phyloP scores from a whole-genome alignment of 2,888 invertebrate genomes.

The Andrena minutula region DNA sequence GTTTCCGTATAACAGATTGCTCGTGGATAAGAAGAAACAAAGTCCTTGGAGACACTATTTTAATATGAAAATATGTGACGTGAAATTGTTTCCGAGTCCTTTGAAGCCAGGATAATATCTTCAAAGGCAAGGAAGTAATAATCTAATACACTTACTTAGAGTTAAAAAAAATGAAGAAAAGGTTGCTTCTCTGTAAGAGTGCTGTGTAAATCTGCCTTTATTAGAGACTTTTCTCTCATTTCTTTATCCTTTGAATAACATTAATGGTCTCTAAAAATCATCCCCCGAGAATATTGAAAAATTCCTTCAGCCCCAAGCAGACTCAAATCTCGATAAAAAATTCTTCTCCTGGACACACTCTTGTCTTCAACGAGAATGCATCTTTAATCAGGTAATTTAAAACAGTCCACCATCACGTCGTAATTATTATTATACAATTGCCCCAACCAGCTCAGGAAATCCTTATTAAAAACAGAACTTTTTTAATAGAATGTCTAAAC shows the following conservation, averaged over 20 bases:
- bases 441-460: no score
- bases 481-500: no score
- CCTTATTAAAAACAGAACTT: no score
- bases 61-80: conserved; percentile 1
- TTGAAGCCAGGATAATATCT: conserved; percentile 21
- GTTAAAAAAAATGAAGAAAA: neutral
- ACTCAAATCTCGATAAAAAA: no score
- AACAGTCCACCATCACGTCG: no score
- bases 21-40: conserved; percentile 3
- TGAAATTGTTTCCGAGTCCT: conserved; percentile 20
- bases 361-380: no score
- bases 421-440: no score
- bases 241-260: neutral
- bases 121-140: conserved; percentile 14
- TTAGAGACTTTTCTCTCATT: neutral
- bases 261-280: neutral
- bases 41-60: neutral
- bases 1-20: conserved; percentile 24
- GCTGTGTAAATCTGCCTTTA: neutral
- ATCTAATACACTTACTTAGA: conserved; percentile 16
- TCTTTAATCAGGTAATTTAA: no score
- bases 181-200: conserved; percentile 6
- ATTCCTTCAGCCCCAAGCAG: no score
- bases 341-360: no score
- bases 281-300: no score